Evolutionary conservation across 2,797 vertebrate genomes (phyloP).

Genomic region (Xyrichtys novacula): DNA sequence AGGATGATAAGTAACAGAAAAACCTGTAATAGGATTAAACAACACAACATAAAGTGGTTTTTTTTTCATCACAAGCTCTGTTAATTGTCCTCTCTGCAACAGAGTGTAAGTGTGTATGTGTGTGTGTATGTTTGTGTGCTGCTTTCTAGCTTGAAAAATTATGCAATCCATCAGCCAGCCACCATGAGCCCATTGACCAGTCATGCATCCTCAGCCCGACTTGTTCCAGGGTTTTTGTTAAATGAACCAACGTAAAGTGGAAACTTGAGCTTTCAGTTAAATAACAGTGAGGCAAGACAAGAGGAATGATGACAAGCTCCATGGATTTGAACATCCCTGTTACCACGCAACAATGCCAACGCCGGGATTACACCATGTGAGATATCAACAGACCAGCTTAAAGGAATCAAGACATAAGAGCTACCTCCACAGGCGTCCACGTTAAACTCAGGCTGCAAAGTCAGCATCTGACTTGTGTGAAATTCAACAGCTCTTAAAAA

Average conservation of each 20-base stretch:
- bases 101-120: slow-evolving; percentile 12
- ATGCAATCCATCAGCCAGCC: slow-evolving; percentile 59
- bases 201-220: slow-evolving; percentile 62
- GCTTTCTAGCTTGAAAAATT: slow-evolving; percentile 58
- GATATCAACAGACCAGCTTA: background rate
- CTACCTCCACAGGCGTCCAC: background rate
- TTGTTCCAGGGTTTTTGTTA: slow-evolving; percentile 22
- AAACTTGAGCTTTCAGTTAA: slow-evolving; percentile 25
- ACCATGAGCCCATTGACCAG: slow-evolving; percentile 70
- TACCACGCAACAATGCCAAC: background rate
- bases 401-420: background rate
- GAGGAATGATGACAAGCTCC: background rate
- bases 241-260: slow-evolving; percentile 28
- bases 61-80: slow-evolving; percentile 9
- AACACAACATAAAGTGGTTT: background rate
- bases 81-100: slow-evolving; percentile 8
- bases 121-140: slow-evolving; percentile 9
- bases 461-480: slow-evolving; percentile 11
- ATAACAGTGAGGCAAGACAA: background rate
- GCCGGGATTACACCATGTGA: background rate
- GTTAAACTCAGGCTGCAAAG: background rate
- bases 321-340: background rate
- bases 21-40: slow-evolving; percentile 10
- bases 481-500: slow-evolving; percentile 37
- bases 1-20: slow-evolving; percentile 1